These are phyloP conservation scores for Tragelaphus buxtoni DNA, from an alignment of 2,113 vertebrate species.

Conservation along the genomic window DNA sequence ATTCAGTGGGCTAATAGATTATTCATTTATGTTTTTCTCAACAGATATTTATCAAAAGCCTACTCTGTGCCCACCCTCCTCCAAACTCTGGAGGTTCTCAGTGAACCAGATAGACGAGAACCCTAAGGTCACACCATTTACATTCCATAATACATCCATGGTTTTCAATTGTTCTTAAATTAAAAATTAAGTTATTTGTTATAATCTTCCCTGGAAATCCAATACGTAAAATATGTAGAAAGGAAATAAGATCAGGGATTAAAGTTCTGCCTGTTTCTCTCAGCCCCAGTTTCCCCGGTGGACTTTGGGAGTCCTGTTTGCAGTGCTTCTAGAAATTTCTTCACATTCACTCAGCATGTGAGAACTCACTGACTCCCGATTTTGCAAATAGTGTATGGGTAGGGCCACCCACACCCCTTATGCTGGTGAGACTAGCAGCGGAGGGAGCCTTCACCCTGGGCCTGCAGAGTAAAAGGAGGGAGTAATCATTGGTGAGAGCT, in stretches of 20 bases:
- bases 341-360: neutral
- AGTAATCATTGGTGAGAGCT: neutral
- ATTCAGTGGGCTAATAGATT: neutral
- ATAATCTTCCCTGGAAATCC: neutral
- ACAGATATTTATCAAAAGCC: neutral
- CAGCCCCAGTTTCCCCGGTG: neutral
- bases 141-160: neutral
- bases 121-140: neutral
- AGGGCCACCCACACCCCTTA: too few species aligned
- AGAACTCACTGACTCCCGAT: neutral
- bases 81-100: neutral
- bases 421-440: too few species aligned
- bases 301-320: neutral
- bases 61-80: neutral
- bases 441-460: neutral
- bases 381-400: neutral
- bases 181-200: neutral
- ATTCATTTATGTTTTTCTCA: neutral
- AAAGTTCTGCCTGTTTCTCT: neutral
- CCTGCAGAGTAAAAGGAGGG: neutral
- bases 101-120: neutral
- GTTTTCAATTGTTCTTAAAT: neutral
- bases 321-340: neutral
- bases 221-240: neutral
- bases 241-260: neutral